Percentiles rank a stretch among this genome's conserved stretches.
Evolutionary conservation across 2,888 invertebrate species (phyloP).

Genomic region (Gari tellinella): DNA sequence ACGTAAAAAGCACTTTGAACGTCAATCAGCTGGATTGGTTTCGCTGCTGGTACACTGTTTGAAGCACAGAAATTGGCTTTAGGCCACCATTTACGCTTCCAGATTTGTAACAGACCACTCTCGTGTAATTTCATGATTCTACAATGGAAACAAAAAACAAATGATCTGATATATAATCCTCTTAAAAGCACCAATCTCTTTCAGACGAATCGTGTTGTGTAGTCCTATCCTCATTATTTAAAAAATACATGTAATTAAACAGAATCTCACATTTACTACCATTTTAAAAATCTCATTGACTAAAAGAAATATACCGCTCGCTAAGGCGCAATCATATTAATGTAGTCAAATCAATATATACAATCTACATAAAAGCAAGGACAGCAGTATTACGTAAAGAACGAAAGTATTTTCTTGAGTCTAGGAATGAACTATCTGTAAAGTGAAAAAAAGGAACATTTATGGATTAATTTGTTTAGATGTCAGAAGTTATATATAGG

Average conservation of each 20-base stretch:
- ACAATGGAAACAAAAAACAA: slow-evolving; percentile 7
- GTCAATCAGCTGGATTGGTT: slow-evolving; percentile 59
- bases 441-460: too few relatives aligned
- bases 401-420: too few relatives aligned
- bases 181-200: background rate
- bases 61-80: slow-evolving; percentile 56
- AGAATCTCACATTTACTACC: too few relatives aligned
- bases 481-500: too few relatives aligned
- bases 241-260: background rate
- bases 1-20: slow-evolving; percentile 69
- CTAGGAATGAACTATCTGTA: too few relatives aligned
- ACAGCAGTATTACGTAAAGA: too few relatives aligned
- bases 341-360: too few relatives aligned
- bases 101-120: slow-evolving; percentile 64
- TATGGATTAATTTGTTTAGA: too few relatives aligned
- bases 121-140: slow-evolving; percentile 66
- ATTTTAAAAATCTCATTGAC: too few relatives aligned
- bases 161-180: background rate
- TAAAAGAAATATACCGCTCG: too few relatives aligned
- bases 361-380: too few relatives aligned
- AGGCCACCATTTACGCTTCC: slow-evolving; percentile 66
- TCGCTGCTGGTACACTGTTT: slow-evolving; percentile 51
- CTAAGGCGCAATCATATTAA: background rate
- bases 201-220: background rate
- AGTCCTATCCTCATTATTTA: background rate